A percentile compares a stretch with the other conserved stretches of the same genome.
phyloP scores from a whole-genome alignment of 2,888 invertebrate species.

The Amiota minor region DNA sequence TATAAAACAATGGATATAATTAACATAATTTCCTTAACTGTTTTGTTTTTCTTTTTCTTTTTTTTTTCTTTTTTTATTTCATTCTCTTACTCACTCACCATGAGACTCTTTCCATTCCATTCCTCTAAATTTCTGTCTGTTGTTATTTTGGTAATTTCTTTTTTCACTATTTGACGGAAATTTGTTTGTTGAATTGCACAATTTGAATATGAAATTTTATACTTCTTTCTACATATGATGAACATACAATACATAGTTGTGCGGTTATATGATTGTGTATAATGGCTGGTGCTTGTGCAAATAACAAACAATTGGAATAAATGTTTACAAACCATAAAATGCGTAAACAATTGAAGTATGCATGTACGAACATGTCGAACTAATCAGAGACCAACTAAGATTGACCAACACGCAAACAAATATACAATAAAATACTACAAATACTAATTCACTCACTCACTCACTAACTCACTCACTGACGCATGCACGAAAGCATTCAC shows the following conservation, averaged over 20 bases:
- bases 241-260: no score
- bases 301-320: slow-evolving; percentile 55
- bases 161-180: no score
- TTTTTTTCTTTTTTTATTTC: slow-evolving; percentile 14
- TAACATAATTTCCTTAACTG: slow-evolving; percentile 26
- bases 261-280: neutral
- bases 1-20: slow-evolving; percentile 17
- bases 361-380: no score
- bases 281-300: slow-evolving; percentile 32
- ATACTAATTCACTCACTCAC: slow-evolving; percentile 16
- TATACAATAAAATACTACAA: slow-evolving; percentile 6
- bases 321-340: slow-evolving; percentile 65
- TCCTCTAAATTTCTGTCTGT: neutral
- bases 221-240: no score
- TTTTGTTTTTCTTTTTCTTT: slow-evolving; percentile 8
- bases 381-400: no score
- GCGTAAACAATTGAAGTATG: slow-evolving; percentile 43
- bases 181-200: no score
- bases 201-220: no score
- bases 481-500: slow-evolving; percentile 8
- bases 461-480: slow-evolving; percentile 28
- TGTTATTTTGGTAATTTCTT: neutral
- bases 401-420: no score
- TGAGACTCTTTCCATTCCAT: no score
- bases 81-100: neutral